Percentiles rank a stretch among this genome's conserved stretches.
These are phyloP conservation scores for Acanthaster planci DNA, from an alignment of 35 echinoderm and acorn worm genomes.

Conservation along the genomic window DNA sequence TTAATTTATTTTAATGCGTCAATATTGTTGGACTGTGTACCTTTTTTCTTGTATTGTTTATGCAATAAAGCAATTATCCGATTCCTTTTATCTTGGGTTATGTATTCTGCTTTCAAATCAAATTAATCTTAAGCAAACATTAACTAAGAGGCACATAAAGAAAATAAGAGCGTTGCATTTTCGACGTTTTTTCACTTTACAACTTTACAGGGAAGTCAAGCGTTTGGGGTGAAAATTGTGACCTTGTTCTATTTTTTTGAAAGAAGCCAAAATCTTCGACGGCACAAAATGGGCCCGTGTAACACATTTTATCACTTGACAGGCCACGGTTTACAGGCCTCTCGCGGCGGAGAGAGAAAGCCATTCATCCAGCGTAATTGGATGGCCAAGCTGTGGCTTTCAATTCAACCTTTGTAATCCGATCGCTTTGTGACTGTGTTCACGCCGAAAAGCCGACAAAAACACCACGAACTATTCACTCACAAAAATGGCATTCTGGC, in stretches of 20 bases:
- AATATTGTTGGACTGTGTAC: no score
- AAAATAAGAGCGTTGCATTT: no score
- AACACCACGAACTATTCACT: neutral
- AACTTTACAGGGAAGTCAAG: neutral
- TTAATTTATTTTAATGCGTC: no score
- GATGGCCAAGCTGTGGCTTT: neutral
- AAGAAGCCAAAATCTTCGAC: neutral
- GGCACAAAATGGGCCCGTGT: neutral
- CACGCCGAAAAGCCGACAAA: conserved; percentile 32
- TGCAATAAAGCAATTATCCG: no score
- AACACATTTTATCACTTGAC: neutral
- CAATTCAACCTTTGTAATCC: conserved; percentile 12
- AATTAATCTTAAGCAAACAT: no score
- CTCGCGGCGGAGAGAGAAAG: neutral
- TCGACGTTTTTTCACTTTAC: neutral
- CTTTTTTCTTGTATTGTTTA: no score
- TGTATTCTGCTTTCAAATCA: no score
- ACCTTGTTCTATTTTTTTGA: neutral
- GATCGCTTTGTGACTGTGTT: conserved; percentile 27
- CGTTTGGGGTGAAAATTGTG: neutral
- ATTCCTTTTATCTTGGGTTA: no score
- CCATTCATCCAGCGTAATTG: conserved; percentile 18
- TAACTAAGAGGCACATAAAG: no score
- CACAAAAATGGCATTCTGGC: neutral
- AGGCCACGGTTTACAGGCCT: neutral